Evolutionary conservation across 1,140 invertebrate genomes (phyloP).

Genomic region (Eulimnadia texana): DNA sequence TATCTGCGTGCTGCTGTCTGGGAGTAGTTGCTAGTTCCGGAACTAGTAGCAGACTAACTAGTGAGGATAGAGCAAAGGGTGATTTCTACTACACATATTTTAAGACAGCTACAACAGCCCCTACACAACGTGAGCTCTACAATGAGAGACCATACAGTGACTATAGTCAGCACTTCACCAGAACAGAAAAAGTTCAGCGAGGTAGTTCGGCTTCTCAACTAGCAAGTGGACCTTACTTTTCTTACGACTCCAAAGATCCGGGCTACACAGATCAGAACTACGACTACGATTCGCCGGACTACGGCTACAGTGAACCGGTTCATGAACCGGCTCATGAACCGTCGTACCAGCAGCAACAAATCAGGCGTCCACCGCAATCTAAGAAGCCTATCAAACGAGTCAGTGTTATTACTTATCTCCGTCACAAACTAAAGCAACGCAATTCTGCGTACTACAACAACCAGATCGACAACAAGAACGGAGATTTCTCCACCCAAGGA

Average conservation of each 20-base stretch:
- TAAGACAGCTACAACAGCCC: background rate
- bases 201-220: background rate
- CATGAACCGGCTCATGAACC: background rate
- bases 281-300: background rate
- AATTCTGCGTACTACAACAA: background rate
- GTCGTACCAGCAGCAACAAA: background rate
- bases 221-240: conserved; percentile 3
- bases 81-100: background rate
- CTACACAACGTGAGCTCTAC: background rate
- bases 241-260: background rate
- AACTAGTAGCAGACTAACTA: background rate
- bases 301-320: background rate
- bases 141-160: background rate
- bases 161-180: background rate
- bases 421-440: background rate
- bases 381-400: background rate
- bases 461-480: background rate
- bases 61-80: background rate
- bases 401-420: background rate
- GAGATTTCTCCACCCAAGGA: background rate
- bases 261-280: background rate
- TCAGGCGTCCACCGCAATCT: background rate
- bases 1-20: background rate
- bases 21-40: background rate
- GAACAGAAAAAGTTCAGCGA: background rate